Evolutionary conservation across 1,140 invertebrate genomes (phyloP).

Genomic region (Caerostris darwini): DNA sequence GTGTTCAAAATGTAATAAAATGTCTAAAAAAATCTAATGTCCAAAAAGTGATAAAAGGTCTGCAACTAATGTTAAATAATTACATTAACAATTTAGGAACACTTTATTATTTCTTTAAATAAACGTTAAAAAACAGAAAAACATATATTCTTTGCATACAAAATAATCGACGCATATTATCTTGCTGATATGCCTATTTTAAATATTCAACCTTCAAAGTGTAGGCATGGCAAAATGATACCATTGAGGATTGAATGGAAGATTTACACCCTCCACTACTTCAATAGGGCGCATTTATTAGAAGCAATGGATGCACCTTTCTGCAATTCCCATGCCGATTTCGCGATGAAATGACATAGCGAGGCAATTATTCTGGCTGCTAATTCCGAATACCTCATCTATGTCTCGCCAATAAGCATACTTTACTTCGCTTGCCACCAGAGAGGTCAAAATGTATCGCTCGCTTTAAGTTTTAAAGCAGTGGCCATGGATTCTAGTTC

Average conservation of each 20-base stretch:
- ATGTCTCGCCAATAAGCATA: background rate
- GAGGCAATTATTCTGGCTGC: background rate
- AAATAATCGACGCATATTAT: too few relatives aligned
- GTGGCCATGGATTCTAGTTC: background rate
- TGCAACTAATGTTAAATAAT: too few relatives aligned
- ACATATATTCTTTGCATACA: too few relatives aligned
- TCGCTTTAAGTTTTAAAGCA: background rate
- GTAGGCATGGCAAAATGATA: too few relatives aligned
- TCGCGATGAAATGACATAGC: background rate
- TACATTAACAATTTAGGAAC: too few relatives aligned
- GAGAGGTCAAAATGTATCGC: background rate
- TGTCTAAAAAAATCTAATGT: too few relatives aligned
- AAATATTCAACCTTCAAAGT: too few relatives aligned
- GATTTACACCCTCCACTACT: background rate
- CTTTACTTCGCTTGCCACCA: background rate
- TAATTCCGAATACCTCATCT: background rate
- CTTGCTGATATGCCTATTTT: too few relatives aligned
- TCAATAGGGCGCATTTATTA: background rate
- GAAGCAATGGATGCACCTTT: background rate
- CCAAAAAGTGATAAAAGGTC: too few relatives aligned
- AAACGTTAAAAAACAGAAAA: too few relatives aligned
- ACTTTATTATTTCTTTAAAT: too few relatives aligned
- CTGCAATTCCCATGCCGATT: background rate
- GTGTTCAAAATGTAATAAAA: too few relatives aligned
- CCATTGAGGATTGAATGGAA: background rate